A percentile compares a stretch with the other conserved stretches of the same genome.
Conservation (phyloP, 2,113 vertebrate genomes). For the Turnix velox region DNA sequence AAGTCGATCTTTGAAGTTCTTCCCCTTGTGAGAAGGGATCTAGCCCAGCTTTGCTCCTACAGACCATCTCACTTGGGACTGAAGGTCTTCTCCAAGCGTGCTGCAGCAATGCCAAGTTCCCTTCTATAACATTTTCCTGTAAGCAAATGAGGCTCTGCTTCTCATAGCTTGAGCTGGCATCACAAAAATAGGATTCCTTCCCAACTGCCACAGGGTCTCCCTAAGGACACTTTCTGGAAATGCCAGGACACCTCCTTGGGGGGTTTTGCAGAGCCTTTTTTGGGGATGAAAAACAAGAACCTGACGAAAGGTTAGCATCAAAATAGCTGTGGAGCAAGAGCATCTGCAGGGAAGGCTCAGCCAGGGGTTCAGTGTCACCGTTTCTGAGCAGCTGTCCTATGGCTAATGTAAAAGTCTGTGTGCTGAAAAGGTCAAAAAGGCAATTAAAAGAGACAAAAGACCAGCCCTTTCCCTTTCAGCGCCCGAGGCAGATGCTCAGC, state of each 20-base stretch:
- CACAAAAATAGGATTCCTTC: conserved; percentile 5
- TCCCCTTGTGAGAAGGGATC: not conserved
- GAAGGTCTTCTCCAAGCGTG: rapidly evolving
- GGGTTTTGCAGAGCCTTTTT: not conserved
- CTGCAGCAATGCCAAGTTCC: not conserved
- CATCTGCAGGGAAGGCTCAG: not conserved
- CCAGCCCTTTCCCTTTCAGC: not conserved
- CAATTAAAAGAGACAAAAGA: conserved; percentile 60
- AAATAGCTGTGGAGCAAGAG: not conserved
- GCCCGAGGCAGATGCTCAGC: conserved; percentile 18
- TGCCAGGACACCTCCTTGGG: not conserved
- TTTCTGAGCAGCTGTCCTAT: not conserved
- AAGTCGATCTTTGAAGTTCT: not conserved
- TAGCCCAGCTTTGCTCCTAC: not conserved
- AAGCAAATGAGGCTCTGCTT: not conserved
- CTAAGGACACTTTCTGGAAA: not conserved
- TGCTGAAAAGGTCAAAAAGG: conserved; percentile 53
- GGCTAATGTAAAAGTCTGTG: not conserved
- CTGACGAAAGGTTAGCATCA: conserved; percentile 46
- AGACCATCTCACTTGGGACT: not conserved
- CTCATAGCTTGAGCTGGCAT: not conserved
- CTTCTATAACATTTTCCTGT: not conserved
- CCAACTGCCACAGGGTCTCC: not conserved
- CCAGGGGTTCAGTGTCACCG: not conserved
- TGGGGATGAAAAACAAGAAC: not conserved